Percentiles rank a stretch among this genome's conserved stretches.
phyloP scores from a whole-genome alignment of 2,797 vertebrate species.

The Micrastur ruficollis region DNA sequence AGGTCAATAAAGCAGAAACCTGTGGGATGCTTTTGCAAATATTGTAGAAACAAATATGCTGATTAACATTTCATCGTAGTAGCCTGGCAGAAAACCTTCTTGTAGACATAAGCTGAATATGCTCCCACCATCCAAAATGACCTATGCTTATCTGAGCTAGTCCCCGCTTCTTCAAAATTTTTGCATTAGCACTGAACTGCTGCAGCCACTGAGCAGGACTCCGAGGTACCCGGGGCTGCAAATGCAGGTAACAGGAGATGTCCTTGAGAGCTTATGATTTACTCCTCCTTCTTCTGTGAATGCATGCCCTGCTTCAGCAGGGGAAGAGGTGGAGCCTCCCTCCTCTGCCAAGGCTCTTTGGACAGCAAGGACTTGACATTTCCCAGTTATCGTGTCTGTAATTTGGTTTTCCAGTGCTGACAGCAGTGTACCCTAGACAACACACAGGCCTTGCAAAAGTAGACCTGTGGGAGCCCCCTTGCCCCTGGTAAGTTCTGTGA shows the following conservation, averaged over 20 bases:
- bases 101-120: neutral
- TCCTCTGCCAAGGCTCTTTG: neutral
- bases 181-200: neutral
- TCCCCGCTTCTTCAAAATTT: neutral
- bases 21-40: neutral
- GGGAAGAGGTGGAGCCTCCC: neutral
- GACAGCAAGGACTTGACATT: neutral
- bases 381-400: neutral
- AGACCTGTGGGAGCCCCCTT: neutral
- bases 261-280: neutral
- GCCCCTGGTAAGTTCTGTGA: accelerated
- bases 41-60: neutral
- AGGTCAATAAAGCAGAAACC: neutral
- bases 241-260: neutral
- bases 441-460: neutral
- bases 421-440: neutral
- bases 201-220: neutral
- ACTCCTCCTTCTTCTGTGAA: neutral
- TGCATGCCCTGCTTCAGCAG: accelerated
- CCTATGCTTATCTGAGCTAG: neutral
- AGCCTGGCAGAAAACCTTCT: neutral
- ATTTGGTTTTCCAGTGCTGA: neutral
- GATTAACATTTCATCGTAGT: neutral
- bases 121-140: neutral
- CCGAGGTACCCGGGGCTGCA: neutral